Conservation (phyloP, 2,797 vertebrate species). For the Cyprinella venusta region DNA sequence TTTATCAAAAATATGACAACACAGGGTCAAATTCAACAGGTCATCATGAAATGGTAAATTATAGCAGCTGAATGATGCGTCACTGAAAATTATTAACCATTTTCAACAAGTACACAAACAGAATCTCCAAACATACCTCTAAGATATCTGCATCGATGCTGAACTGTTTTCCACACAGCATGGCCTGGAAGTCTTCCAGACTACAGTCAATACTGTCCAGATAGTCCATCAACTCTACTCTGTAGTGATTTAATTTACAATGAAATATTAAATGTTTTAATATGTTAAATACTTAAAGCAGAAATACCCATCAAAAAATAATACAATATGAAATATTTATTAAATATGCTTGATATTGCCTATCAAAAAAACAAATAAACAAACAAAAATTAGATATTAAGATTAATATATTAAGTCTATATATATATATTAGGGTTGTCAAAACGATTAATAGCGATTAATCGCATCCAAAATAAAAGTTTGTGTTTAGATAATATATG, state of each 20-base stretch:
- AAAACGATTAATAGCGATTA: no score
- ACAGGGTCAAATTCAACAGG: not conserved
- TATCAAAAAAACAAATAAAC: no score
- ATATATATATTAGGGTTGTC: no score
- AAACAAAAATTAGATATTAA: no score
- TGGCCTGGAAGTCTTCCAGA: conserved; percentile 96
- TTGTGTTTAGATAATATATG: no score
- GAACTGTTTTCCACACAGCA: conserved; percentile 93
- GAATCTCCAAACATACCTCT: conserved; percentile 71
- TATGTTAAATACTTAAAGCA: not conserved
- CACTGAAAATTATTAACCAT: not conserved
- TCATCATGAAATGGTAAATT: not conserved
- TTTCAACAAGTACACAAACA: not conserved
- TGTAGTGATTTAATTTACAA: conserved; percentile 60
- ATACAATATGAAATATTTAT: not conserved
- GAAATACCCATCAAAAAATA: not conserved
- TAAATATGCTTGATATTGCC: no score
- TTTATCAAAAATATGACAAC: not conserved
- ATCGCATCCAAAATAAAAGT: no score
- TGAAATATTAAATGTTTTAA: not conserved
- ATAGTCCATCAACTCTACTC: conserved; percentile 96
- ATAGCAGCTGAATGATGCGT: not conserved
- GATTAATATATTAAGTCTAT: no score
- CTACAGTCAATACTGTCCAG: conserved; percentile 98
- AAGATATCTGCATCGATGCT: conserved; percentile 86